Base-by-base conservation (phyloP, 1,140 invertebrate genomes). In the Bombus soroeensis region DNA sequence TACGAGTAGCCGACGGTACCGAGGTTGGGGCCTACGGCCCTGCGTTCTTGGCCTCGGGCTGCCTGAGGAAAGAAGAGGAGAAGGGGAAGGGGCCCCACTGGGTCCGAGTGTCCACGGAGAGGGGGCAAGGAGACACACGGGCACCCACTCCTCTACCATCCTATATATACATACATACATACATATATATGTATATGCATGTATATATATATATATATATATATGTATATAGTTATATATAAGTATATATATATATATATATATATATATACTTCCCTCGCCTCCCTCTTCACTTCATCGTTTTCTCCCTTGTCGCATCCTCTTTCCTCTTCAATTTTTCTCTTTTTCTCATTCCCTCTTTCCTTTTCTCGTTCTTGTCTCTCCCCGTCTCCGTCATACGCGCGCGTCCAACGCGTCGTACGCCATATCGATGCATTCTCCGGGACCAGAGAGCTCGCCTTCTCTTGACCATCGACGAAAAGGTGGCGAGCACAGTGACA, bases 31-130 rank as follows among this genome's bases (percentile, higher is more conserved):
- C 87, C 85, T 91, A 91, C 90, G 87, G 89, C 89, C 89, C 91
- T 89, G 87, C 78, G 86, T 85, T 90, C 91, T 89, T 91, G 91
- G 92, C 90, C 91, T 93, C 92, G 83, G 92, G 91, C 88, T 87
- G 59, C 64, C 81, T 32, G 37, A 28, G 70, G 64, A 57, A 66
- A 71, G 83, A 59, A 47, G 32, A 57, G 37, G n/a, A 59, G 64
- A 37, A 76, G 70, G 72, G 81, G 70, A 66, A 74, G 74, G 76
- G 88, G 81, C 82, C 83, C 79, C 83, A 88, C 68, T 87, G 83
- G 81, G 84, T 64, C 83, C 72, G 41, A 83, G 83, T 84, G 73
- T 41, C 41, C 73, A 59, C 41, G 39, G 32, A n/a, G 88, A 64
- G 68, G 75, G 79, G 85, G 74, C 77, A 85, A 88, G 81, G 89